Conservation (phyloP, 2,113 vertebrate genomes). For the Laterallus jamaicensis region DNA sequence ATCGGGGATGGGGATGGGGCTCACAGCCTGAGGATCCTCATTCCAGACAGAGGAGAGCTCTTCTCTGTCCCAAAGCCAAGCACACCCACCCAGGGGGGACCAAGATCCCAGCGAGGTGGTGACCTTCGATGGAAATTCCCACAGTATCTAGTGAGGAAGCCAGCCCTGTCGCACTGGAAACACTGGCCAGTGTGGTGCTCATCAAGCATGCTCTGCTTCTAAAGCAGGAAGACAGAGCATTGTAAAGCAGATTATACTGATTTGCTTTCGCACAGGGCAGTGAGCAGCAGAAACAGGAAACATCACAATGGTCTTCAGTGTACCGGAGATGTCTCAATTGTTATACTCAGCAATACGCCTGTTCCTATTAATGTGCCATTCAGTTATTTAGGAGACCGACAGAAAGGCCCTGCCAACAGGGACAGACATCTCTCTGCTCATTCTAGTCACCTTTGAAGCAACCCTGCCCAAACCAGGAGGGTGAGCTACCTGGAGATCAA, state of each 20-base stretch:
- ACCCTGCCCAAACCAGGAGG: neutral
- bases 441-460: neutral
- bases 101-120: neutral
- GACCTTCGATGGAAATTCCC: constrained; percentile 38
- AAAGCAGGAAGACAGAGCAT: constrained; percentile 69
- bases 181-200: constrained; percentile 2
- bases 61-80: neutral
- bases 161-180: neutral
- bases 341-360: constrained; percentile 61
- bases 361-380: constrained; percentile 56
- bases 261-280: constrained; percentile 38
- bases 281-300: constrained; percentile 69
- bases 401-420: neutral
- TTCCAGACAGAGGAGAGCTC: neutral
- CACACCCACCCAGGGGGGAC: neutral
- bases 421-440: neutral
- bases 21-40: neutral
- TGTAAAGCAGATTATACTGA: constrained; percentile 44
- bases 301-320: constrained; percentile 66
- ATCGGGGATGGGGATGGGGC: neutral
- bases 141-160: neutral
- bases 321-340: constrained; percentile 74
- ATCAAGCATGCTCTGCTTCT: neutral
- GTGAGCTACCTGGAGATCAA: neutral
- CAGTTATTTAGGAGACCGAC: neutral